phyloP scores from a whole-genome alignment of 2,888 invertebrate species.

The Noctua comes region DNA sequence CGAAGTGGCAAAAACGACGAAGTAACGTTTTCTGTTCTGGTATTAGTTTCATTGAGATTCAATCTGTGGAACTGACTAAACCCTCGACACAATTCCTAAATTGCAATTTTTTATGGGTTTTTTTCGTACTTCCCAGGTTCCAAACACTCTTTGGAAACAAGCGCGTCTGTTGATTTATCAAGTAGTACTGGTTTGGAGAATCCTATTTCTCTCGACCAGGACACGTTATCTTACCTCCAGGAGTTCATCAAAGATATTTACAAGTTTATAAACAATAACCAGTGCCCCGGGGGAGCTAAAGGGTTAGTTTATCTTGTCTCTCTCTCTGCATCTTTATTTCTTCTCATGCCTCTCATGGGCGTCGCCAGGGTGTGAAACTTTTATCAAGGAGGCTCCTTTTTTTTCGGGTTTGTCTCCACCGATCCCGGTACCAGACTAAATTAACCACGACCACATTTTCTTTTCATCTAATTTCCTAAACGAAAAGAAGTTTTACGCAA shows the following conservation, averaged over 20 bases:
- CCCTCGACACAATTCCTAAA: not conserved
- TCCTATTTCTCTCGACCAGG: slow-evolving; percentile 86
- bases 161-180: slow-evolving; percentile 80
- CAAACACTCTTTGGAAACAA: slow-evolving; percentile 84
- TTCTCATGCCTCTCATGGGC: not conserved
- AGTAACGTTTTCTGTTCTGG: not conserved
- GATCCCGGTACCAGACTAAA: too few relatives aligned
- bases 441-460: too few relatives aligned
- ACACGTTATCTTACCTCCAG: slow-evolving; percentile 86
- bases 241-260: slow-evolving; percentile 88
- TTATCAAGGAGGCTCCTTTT: too few relatives aligned
- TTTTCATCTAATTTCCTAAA: too few relatives aligned
- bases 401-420: too few relatives aligned
- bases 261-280: slow-evolving; percentile 86
- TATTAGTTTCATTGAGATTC: not conserved
- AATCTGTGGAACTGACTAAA: not conserved
- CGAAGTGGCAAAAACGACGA: not conserved
- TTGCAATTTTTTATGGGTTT: not conserved
- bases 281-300: slow-evolving; percentile 80
- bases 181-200: slow-evolving; percentile 83
- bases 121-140: slow-evolving; percentile 74
- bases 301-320: slow-evolving; percentile 40
- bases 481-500: too few relatives aligned
- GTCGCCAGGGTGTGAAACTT: too few relatives aligned
- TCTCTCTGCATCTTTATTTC: not conserved